Evolutionary conservation across 1,140 invertebrate species (phyloP).

Genomic region (Bombus haemorrhoidalis): DNA sequence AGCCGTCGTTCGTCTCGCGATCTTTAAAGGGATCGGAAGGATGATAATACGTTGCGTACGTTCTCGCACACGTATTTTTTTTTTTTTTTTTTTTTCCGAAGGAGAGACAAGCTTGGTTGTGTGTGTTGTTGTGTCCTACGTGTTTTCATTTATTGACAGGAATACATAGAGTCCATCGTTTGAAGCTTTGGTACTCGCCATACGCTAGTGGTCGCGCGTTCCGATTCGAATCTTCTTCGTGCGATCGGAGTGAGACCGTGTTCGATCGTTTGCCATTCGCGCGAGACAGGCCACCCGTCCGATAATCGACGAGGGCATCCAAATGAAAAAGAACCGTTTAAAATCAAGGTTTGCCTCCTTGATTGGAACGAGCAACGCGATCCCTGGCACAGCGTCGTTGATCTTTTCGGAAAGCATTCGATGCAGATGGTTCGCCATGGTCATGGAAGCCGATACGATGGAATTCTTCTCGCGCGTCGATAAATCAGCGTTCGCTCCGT

Average conservation of each 20-base stretch:
- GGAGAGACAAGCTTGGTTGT: not conserved
- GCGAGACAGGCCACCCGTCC: too few relatives aligned
- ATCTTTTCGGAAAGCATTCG: not conserved
- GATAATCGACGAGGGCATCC: not conserved
- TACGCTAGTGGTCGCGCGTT: not conserved
- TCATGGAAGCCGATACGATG: not conserved
- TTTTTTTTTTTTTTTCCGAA: too few relatives aligned
- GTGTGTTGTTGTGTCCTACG: not conserved
- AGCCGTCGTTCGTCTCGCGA: not conserved
- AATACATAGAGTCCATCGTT: not conserved
- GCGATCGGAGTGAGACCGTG: not conserved
- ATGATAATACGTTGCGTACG: not conserved
- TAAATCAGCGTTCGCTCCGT: conserved; percentile 2
- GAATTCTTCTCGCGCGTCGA: not conserved
- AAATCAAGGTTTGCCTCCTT: not conserved
- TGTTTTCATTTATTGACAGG: conserved; percentile 3
- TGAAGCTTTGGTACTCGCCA: not conserved
- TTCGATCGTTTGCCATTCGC: not conserved
- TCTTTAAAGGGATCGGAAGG: not conserved
- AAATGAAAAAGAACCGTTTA: not conserved
- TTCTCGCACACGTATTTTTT: not conserved
- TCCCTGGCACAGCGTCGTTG: not conserved
- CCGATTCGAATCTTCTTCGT: not conserved
- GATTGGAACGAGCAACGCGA: not conserved
- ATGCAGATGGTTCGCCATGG: not conserved